phyloP scores from a whole-genome alignment of 2,113 vertebrate species.

The Calonectris borealis region DNA sequence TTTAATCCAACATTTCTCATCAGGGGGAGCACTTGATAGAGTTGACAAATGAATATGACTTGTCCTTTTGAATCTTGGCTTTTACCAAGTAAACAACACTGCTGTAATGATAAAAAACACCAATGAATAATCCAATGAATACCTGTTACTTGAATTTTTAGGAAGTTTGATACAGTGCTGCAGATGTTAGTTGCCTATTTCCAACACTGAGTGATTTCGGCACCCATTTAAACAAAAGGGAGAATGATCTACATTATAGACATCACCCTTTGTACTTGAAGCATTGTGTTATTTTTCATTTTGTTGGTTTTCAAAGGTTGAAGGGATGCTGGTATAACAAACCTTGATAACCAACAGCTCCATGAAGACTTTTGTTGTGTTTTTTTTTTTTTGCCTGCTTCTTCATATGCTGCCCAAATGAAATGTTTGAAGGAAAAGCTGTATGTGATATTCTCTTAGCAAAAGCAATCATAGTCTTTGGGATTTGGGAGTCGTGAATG shows the following conservation, averaged over 20 bases:
- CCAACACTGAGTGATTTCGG: not conserved
- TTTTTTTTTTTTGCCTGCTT: not conserved
- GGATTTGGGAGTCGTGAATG: not conserved
- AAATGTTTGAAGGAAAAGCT: not conserved
- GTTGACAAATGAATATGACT: not conserved
- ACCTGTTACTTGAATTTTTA: not conserved
- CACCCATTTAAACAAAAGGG: not conserved
- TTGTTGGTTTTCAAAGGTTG: not conserved
- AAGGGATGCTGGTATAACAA: not conserved
- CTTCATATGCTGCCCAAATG: not conserved
- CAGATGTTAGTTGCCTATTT: not conserved
- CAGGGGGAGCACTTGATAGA: not conserved
- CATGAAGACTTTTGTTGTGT: not conserved
- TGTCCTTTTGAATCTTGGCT: not conserved
- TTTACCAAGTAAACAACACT: not conserved
- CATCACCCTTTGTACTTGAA: not conserved
- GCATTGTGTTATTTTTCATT: not conserved
- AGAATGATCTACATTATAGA: accelerated
- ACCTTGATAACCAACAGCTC: not conserved
- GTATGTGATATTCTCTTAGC: not conserved
- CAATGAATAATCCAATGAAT: not conserved
- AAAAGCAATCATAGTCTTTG: not conserved
- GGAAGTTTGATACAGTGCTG: not conserved
- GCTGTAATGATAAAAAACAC: not conserved
- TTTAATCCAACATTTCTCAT: not conserved